A percentile compares a stretch with the other conserved stretches of the same genome.
Evolutionary conservation across 2,113 vertebrate genomes (phyloP).

Genomic region (Paramisgurnus dabryanus): DNA sequence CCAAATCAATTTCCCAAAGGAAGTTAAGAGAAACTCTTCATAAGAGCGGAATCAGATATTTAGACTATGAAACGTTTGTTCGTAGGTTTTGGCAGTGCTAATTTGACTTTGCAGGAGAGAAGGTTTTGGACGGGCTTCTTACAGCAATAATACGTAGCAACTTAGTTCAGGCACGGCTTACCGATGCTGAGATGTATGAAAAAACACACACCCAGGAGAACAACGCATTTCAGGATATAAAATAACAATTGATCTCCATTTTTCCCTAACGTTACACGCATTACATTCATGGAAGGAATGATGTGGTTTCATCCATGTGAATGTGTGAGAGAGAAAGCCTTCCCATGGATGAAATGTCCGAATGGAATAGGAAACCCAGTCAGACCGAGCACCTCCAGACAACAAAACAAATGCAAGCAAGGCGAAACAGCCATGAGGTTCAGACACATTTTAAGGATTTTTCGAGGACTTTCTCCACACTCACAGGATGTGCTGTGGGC

Average conservation of each 20-base stretch:
- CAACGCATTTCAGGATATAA: constrained; percentile 5
- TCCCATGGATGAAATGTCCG: constrained; percentile 1
- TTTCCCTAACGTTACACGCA: constrained; percentile 30
- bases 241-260: constrained; percentile 20
- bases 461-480: constrained; percentile 56
- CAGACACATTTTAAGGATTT: not conserved
- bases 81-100: constrained; percentile 34
- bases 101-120: constrained; percentile 27
- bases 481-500: constrained; percentile 65
- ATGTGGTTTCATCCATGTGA: constrained; percentile 5
- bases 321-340: not conserved
- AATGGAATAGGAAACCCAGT: constrained; percentile 28
- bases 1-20: constrained; percentile 12
- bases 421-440: no score
- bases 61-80: constrained; percentile 33
- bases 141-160: constrained; percentile 39
- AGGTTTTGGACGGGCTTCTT: constrained; percentile 34
- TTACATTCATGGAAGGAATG: constrained; percentile 34
- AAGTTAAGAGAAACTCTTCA: constrained; percentile 14
- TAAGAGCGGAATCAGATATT: constrained; percentile 11
- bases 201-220: constrained; percentile 44
- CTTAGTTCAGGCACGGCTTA: constrained; percentile 28
- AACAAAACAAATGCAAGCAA: not conserved
- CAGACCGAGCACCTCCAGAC: constrained; percentile 29
- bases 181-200: constrained; percentile 19